Evolutionary conservation across 2,113 vertebrate species (phyloP).

Genomic region (Tetrao urogallus): DNA sequence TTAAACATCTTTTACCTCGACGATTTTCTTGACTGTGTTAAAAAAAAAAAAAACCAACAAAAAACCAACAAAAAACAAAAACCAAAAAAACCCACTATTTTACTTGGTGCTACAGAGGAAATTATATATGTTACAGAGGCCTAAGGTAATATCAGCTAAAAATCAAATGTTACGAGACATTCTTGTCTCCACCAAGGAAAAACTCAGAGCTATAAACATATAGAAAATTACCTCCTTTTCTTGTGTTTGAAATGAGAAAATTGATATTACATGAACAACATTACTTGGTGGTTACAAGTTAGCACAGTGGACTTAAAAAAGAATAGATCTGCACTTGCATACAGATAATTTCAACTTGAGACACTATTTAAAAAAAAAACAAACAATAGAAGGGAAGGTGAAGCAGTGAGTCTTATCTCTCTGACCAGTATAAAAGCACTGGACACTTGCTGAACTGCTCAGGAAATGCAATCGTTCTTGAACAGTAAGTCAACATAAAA

Average conservation of each 20-base stretch:
- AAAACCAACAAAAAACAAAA: not conserved
- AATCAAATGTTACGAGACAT: not conserved
- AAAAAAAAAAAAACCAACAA: not conserved
- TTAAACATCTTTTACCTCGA: not conserved
- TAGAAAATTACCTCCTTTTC: not conserved
- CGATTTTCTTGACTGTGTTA: not conserved
- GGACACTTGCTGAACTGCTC: slow-evolving; percentile 3
- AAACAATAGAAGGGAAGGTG: not conserved
- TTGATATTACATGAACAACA: not conserved
- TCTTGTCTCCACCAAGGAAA: not conserved
- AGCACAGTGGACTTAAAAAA: not conserved
- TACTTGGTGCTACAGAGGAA: not conserved
- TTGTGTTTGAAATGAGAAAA: not conserved
- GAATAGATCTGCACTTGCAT: not conserved
- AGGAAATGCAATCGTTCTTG: not conserved
- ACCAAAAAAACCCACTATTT: not conserved
- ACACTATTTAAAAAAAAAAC: not conserved
- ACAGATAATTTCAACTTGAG: not conserved
- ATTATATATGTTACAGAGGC: not conserved
- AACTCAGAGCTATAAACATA: not conserved
- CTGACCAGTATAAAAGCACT: not conserved
- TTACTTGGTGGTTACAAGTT: not conserved
- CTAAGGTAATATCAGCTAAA: not conserved
- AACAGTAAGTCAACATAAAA: not conserved
- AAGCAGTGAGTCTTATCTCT: not conserved